Conservation (phyloP, 2,113 vertebrate species). For the Chinchilla lanigera region DNA sequence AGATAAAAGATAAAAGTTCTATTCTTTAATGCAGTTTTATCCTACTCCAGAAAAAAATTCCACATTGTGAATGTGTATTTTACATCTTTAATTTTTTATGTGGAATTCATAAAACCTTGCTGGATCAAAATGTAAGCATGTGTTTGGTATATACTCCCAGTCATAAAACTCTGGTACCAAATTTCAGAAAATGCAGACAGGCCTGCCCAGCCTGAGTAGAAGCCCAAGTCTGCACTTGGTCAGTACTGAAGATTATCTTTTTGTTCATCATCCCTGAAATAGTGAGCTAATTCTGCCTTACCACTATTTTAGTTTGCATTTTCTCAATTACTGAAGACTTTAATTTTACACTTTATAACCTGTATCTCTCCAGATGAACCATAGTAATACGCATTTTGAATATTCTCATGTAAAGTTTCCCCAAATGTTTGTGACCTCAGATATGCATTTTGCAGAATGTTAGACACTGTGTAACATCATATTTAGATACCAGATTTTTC, state of each 20-base stretch:
- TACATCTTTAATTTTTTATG: background rate
- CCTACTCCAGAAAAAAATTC: background rate
- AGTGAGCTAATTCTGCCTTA: background rate
- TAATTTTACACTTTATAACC: background rate
- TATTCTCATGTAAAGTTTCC: background rate
- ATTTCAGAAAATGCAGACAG: background rate
- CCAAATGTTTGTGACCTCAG: background rate
- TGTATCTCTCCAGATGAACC: background rate
- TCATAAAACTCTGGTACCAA: background rate
- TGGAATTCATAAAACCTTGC: background rate
- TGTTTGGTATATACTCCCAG: background rate
- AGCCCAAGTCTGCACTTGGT: background rate
- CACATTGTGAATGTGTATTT: background rate
- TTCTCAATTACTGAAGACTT: conserved; percentile 1
- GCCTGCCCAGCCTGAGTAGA: background rate
- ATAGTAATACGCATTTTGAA: background rate
- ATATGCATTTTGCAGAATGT: background rate
- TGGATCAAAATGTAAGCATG: conserved; percentile 20
- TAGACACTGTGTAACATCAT: background rate
- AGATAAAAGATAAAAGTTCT: background rate
- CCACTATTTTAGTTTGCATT: background rate
- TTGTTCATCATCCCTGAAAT: background rate
- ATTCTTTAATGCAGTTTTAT: background rate
- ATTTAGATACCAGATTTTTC: background rate
- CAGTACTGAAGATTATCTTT: background rate